Base-by-base conservation (phyloP, 2,888 invertebrate genomes). In the Melitaea athalia region DNA sequence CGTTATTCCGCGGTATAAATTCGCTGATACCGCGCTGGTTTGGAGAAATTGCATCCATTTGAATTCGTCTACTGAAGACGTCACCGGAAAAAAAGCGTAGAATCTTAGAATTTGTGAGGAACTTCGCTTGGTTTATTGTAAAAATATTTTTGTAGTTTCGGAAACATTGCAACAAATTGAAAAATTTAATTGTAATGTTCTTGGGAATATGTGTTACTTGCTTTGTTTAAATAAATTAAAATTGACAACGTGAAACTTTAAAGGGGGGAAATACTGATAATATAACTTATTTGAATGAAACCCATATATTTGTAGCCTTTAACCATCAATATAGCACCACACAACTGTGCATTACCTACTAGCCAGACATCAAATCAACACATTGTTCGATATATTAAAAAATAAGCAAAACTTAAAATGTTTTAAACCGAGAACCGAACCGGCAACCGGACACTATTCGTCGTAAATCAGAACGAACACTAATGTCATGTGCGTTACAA, bases 401-500 rank as follows among this genome's bases (percentile, higher is more conserved):
- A 24, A 53, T 11, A 38, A 38, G 8, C 8, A 7, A 38, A 38
- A 38, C 38, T 7, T 55, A 17, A 50, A 61, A 45, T 49, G 55
- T 47, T 59, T 49, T 47, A 43, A 60, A 14, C 62, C 67, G 68
- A 73, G 80, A 80, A 77, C 78, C 79, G 80, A 82, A 80, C 77
- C 71, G 61, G 66, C 74, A 74, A 75, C 71, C 75, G 73, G 71
- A 70, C 64, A 62, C 68, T 59, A 43, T 43, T 31, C 11, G 62
- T 79, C 81, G 78, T 88, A 88, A 88, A 88, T 88, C 87, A 87
- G 69, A 74, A 69, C 71, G 68, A 71, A 74, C 79, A 83, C 83
- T 85, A 86, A 88, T 85, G 82, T 85, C 81, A 79, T 78, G 78
- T 79, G 76, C 77, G 78, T 84, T 84, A 88, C 85, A 80, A 76